These are phyloP conservation scores for Rotaria socialis DNA, from an alignment of 2,888 invertebrate genomes.

Conservation along the genomic window DNA sequence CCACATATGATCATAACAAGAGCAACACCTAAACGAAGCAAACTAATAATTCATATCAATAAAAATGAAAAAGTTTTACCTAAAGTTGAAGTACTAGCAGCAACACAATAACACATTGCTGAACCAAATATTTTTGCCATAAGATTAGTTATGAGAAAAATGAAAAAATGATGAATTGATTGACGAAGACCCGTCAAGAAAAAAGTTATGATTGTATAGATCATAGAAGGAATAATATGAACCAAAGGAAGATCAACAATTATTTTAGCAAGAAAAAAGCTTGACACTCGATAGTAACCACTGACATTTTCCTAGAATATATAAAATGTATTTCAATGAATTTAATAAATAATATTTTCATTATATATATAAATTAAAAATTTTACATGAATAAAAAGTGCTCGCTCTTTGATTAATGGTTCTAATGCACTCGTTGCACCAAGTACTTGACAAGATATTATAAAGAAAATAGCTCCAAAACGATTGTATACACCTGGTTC, in stretches of 20 bases:
- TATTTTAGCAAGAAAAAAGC: constrained; percentile 56
- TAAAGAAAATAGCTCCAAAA: constrained; percentile 59
- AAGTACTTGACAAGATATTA: constrained; percentile 59
- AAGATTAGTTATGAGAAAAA: background rate
- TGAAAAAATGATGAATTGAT: background rate
- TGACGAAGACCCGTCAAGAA: constrained; percentile 53
- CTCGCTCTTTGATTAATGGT: constrained; percentile 58
- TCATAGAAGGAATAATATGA: constrained; percentile 52
- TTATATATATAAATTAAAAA: background rate
- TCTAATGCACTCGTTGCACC: constrained; percentile 58
- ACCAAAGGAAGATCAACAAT: constrained; percentile 57
- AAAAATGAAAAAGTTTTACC: background rate
- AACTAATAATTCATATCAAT: background rate
- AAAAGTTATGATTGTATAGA: constrained; percentile 54
- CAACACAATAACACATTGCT: background rate
- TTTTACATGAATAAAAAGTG: constrained; percentile 57
- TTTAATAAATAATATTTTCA: constrained; percentile 2
- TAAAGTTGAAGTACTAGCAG: background rate
- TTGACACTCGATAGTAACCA: constrained; percentile 58
- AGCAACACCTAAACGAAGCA: background rate
- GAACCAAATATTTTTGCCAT: background rate
- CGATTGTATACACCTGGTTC: constrained; percentile 56
- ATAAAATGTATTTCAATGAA: background rate
- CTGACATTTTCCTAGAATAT: constrained; percentile 54
- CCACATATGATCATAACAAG: background rate